A percentile compares a stretch with the other conserved stretches of the same genome.
phyloP scores from a whole-genome alignment of 2,113 vertebrate genomes.

The Forbesichthys papilliferus region DNA sequence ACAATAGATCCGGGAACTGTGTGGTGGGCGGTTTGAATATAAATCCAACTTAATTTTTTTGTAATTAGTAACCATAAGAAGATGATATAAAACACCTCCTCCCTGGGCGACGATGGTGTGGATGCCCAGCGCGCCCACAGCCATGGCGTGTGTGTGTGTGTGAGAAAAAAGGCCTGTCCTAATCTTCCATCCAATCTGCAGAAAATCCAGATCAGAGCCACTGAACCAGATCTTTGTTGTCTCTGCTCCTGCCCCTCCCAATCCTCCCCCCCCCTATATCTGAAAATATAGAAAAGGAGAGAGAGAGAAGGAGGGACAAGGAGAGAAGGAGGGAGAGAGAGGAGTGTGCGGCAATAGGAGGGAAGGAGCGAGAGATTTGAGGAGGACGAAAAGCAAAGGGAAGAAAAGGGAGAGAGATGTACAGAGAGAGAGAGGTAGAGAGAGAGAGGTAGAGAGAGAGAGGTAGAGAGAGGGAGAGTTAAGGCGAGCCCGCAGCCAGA shows the following conservation, averaged over 20 bases:
- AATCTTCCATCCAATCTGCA: conserved; percentile 74
- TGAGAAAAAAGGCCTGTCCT: conserved; percentile 65
- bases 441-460: conserved; percentile 14
- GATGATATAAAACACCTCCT: no score
- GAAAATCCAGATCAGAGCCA: conserved; percentile 74
- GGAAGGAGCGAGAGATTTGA: conserved; percentile 30
- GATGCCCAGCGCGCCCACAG: conserved; percentile 31
- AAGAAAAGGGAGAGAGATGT: neutral
- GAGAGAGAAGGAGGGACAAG: conserved; percentile 12
- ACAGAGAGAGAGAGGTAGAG: neutral
- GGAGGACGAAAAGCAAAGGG: conserved; percentile 20
- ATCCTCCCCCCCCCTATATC: conserved; percentile 60
- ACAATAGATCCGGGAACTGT: no score
- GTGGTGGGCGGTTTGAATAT: no score
- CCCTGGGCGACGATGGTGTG: no score
- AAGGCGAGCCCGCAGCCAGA: conserved; percentile 54
- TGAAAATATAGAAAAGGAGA: conserved; percentile 27
- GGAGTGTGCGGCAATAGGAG: conserved; percentile 37
- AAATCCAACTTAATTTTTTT: no score
- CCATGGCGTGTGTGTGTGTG: conserved; percentile 44
- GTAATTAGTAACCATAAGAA: no score
- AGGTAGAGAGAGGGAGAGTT: conserved; percentile 4
- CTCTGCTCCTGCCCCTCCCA: conserved; percentile 62
- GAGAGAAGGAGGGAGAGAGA: neutral
- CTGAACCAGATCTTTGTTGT: conserved; percentile 75